Evolutionary conservation across 1,140 invertebrate genomes (phyloP).

Genomic region (Mya arenaria): DNA sequence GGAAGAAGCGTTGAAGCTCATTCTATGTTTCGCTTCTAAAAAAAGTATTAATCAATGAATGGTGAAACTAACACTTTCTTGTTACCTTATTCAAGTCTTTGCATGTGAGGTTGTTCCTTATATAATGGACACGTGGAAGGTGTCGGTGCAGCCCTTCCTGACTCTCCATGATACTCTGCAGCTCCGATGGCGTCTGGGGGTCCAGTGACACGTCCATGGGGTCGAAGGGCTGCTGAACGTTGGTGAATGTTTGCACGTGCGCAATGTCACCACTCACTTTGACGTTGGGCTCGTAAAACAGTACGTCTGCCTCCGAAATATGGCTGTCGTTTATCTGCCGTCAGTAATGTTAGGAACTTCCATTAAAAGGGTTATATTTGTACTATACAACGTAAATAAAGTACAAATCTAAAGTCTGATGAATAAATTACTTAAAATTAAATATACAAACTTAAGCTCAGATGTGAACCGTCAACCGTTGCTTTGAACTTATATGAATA

Average conservation of each 20-base stretch:
- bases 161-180: constrained; percentile 40
- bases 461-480: no score
- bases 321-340: constrained; percentile 38
- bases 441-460: no score
- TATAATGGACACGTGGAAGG: constrained; percentile 3
- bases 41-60: no score
- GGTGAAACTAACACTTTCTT: no score
- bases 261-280: not conserved
- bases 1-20: no score
- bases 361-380: no score
- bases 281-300: constrained; percentile 11
- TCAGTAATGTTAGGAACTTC: no score
- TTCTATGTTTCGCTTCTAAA: no score
- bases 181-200: constrained; percentile 45
- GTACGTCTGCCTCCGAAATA: not conserved
- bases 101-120: constrained; percentile 16
- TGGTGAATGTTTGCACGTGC: constrained; percentile 45
- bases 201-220: constrained; percentile 54
- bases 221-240: constrained; percentile 30
- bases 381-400: no score
- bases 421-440: no score
- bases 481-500: no score
- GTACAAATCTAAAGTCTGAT: no score
- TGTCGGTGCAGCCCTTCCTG: not conserved
- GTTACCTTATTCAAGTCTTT: constrained; percentile 46